These are phyloP conservation scores for Pantherophis vulpinus DNA, from an alignment of 2,797 vertebrate species.

Conservation along the genomic window DNA sequence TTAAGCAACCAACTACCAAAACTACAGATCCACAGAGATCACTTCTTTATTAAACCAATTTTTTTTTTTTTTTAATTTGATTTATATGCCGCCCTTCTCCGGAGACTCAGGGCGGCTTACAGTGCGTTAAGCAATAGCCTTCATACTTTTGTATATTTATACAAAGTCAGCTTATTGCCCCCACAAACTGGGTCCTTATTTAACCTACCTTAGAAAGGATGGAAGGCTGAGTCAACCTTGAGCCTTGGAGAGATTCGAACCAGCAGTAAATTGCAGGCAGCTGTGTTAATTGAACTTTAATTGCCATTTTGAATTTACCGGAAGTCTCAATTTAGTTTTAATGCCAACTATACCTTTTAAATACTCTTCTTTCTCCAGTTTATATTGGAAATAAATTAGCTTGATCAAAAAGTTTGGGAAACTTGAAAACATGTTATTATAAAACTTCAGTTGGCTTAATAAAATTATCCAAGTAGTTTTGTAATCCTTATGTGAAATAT, in stretches of 20 bases:
- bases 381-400: background rate
- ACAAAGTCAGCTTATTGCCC: too few relatives aligned
- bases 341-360: background rate
- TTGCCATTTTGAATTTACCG: background rate
- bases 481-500: background rate
- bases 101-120: too few relatives aligned
- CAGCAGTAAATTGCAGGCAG: too few relatives aligned
- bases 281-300: background rate
- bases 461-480: background rate
- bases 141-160: too few relatives aligned
- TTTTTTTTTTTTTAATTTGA: too few relatives aligned
- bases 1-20: background rate
- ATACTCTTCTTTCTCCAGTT: background rate
- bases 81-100: too few relatives aligned
- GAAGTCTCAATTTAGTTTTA: background rate
- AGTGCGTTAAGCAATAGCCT: too few relatives aligned
- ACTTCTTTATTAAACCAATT: background rate
- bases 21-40: background rate
- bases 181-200: too few relatives aligned
- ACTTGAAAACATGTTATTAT: background rate
- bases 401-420: background rate
- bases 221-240: too few relatives aligned
- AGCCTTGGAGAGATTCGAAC: too few relatives aligned
- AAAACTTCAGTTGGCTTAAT: background rate
- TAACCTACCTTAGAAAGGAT: too few relatives aligned